Evolutionary conservation across 2,888 invertebrate species (phyloP), one percentile per base, ranked within the genome.

Genomic region (Melinaea menophilus): DNA sequence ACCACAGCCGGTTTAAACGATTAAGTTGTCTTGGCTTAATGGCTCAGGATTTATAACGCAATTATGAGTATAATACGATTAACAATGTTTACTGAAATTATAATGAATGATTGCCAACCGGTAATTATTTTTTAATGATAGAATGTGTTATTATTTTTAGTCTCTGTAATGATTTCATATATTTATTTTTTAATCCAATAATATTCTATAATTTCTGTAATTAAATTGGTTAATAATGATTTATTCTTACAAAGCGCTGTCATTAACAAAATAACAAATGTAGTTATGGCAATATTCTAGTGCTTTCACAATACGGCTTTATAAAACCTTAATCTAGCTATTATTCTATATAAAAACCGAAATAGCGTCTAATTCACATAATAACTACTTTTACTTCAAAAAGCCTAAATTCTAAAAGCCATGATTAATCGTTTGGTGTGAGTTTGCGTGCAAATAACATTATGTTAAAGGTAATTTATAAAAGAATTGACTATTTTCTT

Each of bases 1-100:
- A 61, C 58, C 41, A 31, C 55, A 61, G 58, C 35, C 51, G 12
- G 37, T 57, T 41, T 35, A 41, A 56, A 35, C 59, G 67, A 67
- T 67, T 67, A 67, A 62, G 67, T 62, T 67, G 64, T 64, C 62
- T 62, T 47, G 62, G 46, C 54, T n/a, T 64, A 60, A 56, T 48
- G 45, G 37, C 33, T 34, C n/a, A 51, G 13, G 62, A 67, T 64
- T 64, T 64, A 64, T 62, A 22, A 41, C 31, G 35, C 62, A 48
- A 62, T 67, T 59, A 67, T 37, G 5, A 55, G 35, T 41, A 37
- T 64, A 60, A 56, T 55, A 59, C 46, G 55, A 56, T 60, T 58
- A 63, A 64, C 58, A 54, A 60, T 67, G 62, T 62, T 60, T 64
- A 60, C 64, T 48, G 41, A 62, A 64, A 64, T 61, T 62, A 58